These are phyloP conservation scores for Ariopsis seemanni DNA, from an alignment of 2,113 vertebrate genomes.

Conservation along the genomic window DNA sequence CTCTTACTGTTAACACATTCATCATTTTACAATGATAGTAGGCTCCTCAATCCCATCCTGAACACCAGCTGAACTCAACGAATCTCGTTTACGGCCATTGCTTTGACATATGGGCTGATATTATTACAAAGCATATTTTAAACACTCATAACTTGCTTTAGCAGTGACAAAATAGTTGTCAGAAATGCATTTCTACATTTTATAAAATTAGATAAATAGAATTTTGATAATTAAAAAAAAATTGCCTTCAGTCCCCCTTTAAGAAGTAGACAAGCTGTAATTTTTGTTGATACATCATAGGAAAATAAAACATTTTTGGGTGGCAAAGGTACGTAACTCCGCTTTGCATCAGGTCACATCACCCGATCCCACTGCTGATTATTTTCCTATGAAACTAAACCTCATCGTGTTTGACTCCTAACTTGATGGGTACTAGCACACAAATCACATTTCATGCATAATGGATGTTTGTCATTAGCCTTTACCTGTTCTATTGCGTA, in stretches of 20 bases:
- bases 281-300: not conserved
- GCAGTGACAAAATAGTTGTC: no score
- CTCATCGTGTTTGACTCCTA: no score
- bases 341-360: not conserved
- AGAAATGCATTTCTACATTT: no score
- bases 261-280: not conserved
- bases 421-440: not conserved
- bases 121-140: no score
- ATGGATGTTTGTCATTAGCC: not conserved
- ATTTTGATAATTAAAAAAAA: no score
- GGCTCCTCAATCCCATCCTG: not conserved
- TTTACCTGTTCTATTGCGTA: constrained; percentile 79
- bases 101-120: no score
- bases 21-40: not conserved
- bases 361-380: not conserved
- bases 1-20: not conserved
- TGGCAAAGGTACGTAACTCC: not conserved
- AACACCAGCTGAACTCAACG: not conserved
- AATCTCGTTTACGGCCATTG: no score
- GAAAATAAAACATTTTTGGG: no score
- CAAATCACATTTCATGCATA: not conserved
- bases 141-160: no score
- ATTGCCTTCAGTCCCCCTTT: no score
- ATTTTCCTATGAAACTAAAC: not conserved
- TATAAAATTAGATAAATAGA: no score